These are phyloP conservation scores for Coreoperca whiteheadi DNA, from an alignment of 2,113 vertebrate genomes.

Conservation along the genomic window DNA sequence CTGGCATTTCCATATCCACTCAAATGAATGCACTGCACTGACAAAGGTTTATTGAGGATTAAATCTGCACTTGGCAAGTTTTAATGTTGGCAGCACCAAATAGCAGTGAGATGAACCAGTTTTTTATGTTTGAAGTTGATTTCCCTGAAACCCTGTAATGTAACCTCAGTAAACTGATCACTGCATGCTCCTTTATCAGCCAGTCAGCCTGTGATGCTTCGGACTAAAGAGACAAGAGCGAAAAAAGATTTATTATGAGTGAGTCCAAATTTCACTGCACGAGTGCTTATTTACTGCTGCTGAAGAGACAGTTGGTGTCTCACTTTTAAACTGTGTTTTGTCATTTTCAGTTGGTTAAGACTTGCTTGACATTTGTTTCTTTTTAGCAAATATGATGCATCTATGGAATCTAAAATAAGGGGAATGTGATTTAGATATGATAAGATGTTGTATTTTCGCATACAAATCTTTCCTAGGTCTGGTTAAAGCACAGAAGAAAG, in stretches of 20 bases:
- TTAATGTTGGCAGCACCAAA: constrained; percentile 50
- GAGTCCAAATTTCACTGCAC: constrained; percentile 22
- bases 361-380: neutral
- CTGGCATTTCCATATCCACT: constrained; percentile 35
- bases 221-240: constrained; percentile 22
- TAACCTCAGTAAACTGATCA: constrained; percentile 38
- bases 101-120: constrained; percentile 23
- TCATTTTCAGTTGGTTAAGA: constrained; percentile 6
- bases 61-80: constrained; percentile 63
- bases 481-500: neutral
- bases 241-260: constrained; percentile 26
- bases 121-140: constrained; percentile 42
- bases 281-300: constrained; percentile 23
- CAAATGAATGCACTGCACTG: constrained; percentile 37
- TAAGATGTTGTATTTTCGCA: neutral
- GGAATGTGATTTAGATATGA: neutral
- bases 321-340: constrained; percentile 19
- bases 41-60: constrained; percentile 62
- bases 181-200: constrained; percentile 33
- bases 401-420: neutral
- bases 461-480: neutral
- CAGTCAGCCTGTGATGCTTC: constrained; percentile 35
- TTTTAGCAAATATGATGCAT: neutral
- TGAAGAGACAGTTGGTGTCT: constrained; percentile 18
- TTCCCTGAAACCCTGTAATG: constrained; percentile 37